Evolutionary conservation across 2,888 invertebrate species (phyloP).

Genomic region (Nysson spinosus): DNA sequence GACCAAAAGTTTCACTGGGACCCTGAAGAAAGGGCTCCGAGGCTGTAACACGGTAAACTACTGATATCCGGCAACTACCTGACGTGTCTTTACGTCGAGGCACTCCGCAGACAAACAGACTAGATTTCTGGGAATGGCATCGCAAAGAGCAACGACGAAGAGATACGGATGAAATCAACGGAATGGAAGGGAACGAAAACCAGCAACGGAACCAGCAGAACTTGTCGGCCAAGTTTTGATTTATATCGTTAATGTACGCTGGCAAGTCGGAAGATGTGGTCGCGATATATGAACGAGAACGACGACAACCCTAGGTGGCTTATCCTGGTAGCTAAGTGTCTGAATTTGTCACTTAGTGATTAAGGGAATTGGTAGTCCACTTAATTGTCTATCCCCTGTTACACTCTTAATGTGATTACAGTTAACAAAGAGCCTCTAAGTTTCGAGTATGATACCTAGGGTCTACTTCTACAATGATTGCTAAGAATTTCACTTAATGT

Average conservation of each 20-base stretch:
- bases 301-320: constrained; percentile 31
- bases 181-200: constrained; percentile 55
- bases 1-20: constrained; percentile 14
- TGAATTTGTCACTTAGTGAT: constrained; percentile 65
- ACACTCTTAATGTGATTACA: constrained; percentile 3
- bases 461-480: no score
- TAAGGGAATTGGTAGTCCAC: constrained; percentile 60
- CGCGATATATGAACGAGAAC: constrained; percentile 60
- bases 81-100: constrained; percentile 19
- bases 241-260: constrained; percentile 70
- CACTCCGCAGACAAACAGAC: constrained; percentile 16
- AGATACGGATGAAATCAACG: constrained; percentile 30
- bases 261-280: constrained; percentile 63
- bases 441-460: no score
- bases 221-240: constrained; percentile 71
- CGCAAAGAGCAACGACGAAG: no score
- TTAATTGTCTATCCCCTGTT: constrained; percentile 16
- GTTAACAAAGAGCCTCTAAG: background rate
- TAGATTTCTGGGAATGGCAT: constrained; percentile 24
- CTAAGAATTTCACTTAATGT: no score
- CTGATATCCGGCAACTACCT: constrained; percentile 28
- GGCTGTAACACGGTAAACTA: constrained; percentile 14
- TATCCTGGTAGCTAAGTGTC: constrained; percentile 43
- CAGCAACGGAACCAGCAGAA: constrained; percentile 57
- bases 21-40: constrained; percentile 1